Evolutionary conservation across 2,797 vertebrate genomes (phyloP), one percentile per base, ranked within the genome.

Genomic region (Karalla daura): DNA sequence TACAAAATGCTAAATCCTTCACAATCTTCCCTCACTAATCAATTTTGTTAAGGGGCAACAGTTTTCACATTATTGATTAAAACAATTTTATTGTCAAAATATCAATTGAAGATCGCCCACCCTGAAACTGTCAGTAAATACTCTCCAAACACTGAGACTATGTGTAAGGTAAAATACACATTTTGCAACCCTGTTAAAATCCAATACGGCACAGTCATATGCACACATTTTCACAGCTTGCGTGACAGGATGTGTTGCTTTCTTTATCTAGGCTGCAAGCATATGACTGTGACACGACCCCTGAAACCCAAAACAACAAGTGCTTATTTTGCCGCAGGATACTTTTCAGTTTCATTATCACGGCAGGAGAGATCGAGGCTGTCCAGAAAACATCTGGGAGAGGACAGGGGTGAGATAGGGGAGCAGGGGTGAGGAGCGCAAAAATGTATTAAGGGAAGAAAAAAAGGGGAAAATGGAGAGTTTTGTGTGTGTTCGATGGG

Each of bases 391-490:
- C 49, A 74, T 66, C 52, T 66, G 62, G 54, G 28, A 37, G 52
- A 65, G 46, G 58, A 30, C n/a, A n/a, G 1, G 60, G 44, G 44
- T 25, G 51, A 64, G 50, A 27, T 4, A 5, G 32, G 37, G 24
- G 36, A 6, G 36, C 20, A 23, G 4, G 32, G 36, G 15, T n/a
- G 55, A 45, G 33, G 24, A 52, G 17, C 43, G 52, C 47, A 41
- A 44, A 10, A 17, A 56, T 20, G 7, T 7, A 3, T 3, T 15
- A n/a, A 35, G 14, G 11, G 17, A n/a, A 27, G 23, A 15, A 17
- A 81, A 70, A 15, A 77, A 68, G 77, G 76, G 61, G 71, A 74
- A 78, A 37, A 86, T 37, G 58, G 76, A 85, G 81, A 66, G 36
- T 23, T 51, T 25, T n/a, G n/a, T n/a, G n/a, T n/a, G n/a, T n/a